These are phyloP conservation scores for Periparus ater DNA, from an alignment of 2,797 vertebrate species.

Conservation along the genomic window DNA sequence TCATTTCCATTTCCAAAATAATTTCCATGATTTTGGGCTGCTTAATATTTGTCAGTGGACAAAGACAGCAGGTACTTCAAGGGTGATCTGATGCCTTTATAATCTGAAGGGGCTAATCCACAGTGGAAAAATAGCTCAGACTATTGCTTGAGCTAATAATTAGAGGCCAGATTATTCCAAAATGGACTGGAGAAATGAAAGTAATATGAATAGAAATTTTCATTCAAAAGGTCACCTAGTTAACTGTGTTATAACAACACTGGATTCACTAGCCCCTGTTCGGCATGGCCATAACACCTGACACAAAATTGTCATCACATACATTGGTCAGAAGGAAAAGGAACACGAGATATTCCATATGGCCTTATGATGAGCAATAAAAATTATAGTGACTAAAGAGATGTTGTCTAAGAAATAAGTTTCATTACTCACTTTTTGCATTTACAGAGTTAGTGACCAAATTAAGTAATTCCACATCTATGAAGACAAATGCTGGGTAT, in stretches of 20 bases:
- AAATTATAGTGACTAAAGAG: background rate
- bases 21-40: background rate
- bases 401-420: background rate
- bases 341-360: background rate
- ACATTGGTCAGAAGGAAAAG: background rate
- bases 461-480: background rate
- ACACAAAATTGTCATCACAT: slow-evolving; percentile 56
- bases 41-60: background rate
- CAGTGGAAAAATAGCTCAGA: background rate
- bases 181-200: background rate
- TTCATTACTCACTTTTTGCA: background rate
- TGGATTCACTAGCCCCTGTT: background rate
- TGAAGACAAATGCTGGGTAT: background rate
- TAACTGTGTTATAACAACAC: background rate
- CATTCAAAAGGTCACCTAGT: background rate
- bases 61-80: background rate
- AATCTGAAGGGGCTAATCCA: background rate
- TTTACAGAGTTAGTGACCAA: background rate
- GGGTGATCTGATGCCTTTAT: background rate
- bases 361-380: background rate
- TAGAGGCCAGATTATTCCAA: background rate
- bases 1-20: background rate
- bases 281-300: slow-evolving; percentile 29
- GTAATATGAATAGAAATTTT: background rate
- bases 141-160: background rate